Percentiles rank a stretch among this genome's conserved stretches.
phyloP scores from a whole-genome alignment of 2,113 vertebrate species.

The Scophthalmus maximus region DNA sequence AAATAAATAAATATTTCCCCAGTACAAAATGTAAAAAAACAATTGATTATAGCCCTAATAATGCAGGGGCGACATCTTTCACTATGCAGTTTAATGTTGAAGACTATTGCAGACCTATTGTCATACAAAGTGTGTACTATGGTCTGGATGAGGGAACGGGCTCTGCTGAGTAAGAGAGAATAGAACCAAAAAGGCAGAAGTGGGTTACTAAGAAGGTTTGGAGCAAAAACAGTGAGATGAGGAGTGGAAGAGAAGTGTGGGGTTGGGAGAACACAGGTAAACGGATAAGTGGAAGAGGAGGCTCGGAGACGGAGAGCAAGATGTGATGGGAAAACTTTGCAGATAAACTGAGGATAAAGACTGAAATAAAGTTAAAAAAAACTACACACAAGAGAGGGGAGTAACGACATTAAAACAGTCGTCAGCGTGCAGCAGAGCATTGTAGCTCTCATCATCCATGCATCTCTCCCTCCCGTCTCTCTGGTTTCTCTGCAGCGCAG shows the following conservation, averaged over 20 bases:
- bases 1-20: too few species aligned
- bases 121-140: neutral
- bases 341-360: neutral
- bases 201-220: conserved; percentile 11
- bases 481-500: conserved; percentile 21
- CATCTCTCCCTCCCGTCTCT: conserved; percentile 11
- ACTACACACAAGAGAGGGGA: neutral
- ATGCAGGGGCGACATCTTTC: neutral
- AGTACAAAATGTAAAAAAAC: too few species aligned
- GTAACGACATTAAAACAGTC: conserved; percentile 19
- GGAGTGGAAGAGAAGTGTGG: neutral
- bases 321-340: neutral
- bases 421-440: conserved; percentile 33
- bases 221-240: neutral
- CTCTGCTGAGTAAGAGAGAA: conserved; percentile 9
- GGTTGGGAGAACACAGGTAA: neutral
- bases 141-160: neutral
- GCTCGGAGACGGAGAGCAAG: neutral
- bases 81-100: neutral
- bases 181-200: conserved; percentile 22
- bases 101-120: neutral
- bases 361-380: neutral
- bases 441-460: conserved; percentile 1
- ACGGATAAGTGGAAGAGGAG: neutral
- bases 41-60: neutral